These are phyloP conservation scores for Sylvilagus floridanus DNA, from an alignment of 2,797 vertebrate genomes.

Conservation along the genomic window DNA sequence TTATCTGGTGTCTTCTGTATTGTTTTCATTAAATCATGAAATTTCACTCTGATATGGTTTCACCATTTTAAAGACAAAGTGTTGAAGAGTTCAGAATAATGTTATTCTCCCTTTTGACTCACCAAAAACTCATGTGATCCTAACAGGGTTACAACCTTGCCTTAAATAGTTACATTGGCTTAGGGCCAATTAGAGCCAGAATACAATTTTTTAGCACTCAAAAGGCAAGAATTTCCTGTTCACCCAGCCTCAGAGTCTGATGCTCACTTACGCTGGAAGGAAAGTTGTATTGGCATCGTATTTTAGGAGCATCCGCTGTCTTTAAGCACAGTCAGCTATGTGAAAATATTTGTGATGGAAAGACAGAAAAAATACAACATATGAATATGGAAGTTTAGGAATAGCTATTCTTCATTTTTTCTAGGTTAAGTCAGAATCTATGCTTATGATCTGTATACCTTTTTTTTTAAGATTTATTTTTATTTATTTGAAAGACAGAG, in stretches of 20 bases:
- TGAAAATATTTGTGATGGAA: slow-evolving; percentile 28
- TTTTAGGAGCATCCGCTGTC: background rate
- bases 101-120: background rate
- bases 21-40: background rate
- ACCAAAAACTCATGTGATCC: slow-evolving; percentile 18
- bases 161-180: slow-evolving; percentile 21
- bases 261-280: background rate
- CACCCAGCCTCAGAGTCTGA: background rate
- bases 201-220: background rate
- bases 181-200: slow-evolving; percentile 29
- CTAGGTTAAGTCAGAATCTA: background rate
- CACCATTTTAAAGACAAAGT: slow-evolving; percentile 40
- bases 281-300: background rate
- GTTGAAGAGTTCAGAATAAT: slow-evolving; percentile 47
- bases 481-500: no score
- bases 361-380: slow-evolving; percentile 3
- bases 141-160: background rate
- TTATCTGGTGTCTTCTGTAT: background rate
- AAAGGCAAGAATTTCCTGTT: background rate
- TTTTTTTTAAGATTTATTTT: no score
- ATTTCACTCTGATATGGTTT: slow-evolving; percentile 27
- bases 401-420: slow-evolving; percentile 39
- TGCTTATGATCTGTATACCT: background rate
- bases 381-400: background rate
- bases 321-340: slow-evolving; percentile 13